Base-by-base conservation (phyloP, 2,888 invertebrate species). In the Nasonia oneida region DNA sequence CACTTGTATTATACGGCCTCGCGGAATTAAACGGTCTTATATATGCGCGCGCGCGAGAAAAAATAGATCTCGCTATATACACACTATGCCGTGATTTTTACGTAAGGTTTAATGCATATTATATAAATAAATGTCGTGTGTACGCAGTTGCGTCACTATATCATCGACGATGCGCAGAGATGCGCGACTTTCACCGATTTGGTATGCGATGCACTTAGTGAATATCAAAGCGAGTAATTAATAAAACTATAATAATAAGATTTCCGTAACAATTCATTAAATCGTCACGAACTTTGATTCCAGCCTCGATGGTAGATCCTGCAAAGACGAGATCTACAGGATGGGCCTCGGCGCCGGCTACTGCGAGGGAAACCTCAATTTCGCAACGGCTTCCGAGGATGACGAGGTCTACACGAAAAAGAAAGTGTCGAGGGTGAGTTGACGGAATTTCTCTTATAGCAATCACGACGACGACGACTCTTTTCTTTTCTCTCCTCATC, bases 341-440 rank as follows among this genome's bases (percentile, higher is more conserved):
- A 93, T 93, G 93, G 91, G 93, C 18, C 90, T 93, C 64, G 92
- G 92, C 10, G 88, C 90, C 57, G 91, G 92, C 29, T 93, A 93
- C 86, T 93, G 93, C 89, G 93, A 93, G 85, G 91, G 93, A 79
- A 93, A 93, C 88, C 89, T 93, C 81, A 93, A 93, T 87, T 93
- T 93, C 82, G 91, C 93, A 33, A 93, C 93, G 39, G 93, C 93
- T 23, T 93, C 93, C 14, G 93, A 93, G 86, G 93, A 93, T 87
- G 93, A 93, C 88, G 93, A 93, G 87, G 91, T 93, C 75, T 93
- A 93, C 81, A 91, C 92, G 12, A 93, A 93, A 90, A 93, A 93
- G 88, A 93, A 93, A 90, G 93, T 93, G 12, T 93, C 93, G 4
- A 91, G 93, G 90, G 93, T 93, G 83, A 91, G 93, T 92, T 82